Evolutionary conservation across 2,888 invertebrate genomes (phyloP), one percentile per base, ranked within the genome.

Genomic region (Cotesia congregata): DNA sequence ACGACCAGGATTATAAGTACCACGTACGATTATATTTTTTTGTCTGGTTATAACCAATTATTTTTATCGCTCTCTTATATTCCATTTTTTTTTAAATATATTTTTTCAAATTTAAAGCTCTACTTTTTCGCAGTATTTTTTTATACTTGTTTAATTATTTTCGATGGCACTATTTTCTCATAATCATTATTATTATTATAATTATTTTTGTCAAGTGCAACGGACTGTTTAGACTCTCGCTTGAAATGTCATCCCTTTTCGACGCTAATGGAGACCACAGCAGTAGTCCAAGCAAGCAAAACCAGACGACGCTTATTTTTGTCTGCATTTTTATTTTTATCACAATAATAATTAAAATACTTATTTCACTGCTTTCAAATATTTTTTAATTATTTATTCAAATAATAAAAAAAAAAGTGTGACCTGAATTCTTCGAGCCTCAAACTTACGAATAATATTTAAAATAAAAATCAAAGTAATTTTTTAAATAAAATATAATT

Each of bases 1-100:
- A 77, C 41, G 70, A 69, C 67, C 15, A n/a, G 74, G 67, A 74
- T 74, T 77, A 74, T 70, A 74, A 74, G 70, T n/a, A 65, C 65
- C 38, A 39, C 40, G 17, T 71, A 64, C 60, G n/a, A 30, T 59
- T 30, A 20, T 30, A n/a, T 60, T 17, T 70, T 59, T 70, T 50
- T 50, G 7, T 50, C 7, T 12, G 50, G 50, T 50, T 50, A 30
- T 30, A 50, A 50, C 59, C 59, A 17, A 40, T 50, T 70, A 20
- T 70, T 50, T 50, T 50, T 64, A 64, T 64, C 64, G 20, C 17
- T 64, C 64, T 15, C 17, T 64, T 64, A 64, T 20, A 64, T 64
- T 64, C 17, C 20, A 20, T 64, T 64, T 64, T 64, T 3, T 7
- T 64, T 50, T 50, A 12, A 12, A 12, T 12, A 12, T 67, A 67